Evolutionary conservation across 2,888 invertebrate genomes (phyloP), one percentile per base, ranked within the genome.

Genomic region (Steinernema hermaphroditum): DNA sequence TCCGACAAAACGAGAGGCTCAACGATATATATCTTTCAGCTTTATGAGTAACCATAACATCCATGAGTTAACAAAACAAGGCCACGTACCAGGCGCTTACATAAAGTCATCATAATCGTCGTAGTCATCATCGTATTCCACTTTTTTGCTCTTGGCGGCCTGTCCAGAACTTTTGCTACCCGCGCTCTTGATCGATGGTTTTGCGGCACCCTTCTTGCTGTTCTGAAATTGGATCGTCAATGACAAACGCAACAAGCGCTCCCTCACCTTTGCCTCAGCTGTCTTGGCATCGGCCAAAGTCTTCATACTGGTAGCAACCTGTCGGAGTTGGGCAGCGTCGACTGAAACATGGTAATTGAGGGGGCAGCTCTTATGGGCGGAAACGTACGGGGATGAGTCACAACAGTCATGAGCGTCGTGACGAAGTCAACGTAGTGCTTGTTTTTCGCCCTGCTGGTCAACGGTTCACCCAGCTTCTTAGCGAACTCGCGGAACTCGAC

Each of bases 21-120:
- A 37, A 12, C 6, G 37, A 12, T 37, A n/a, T n/a, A n/a, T 37
- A 37, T 37, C 6, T 37, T 37, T 37, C 37, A 37, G 37, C 37
- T 37, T 37, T 37, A 37, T 37, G 8, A 4, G 22, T 46, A 46
- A 46, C 46, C 22, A 19, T 16, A 46, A 46, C 6, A 9, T 37
- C 37, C n/a, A 46, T 46, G 4, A 46, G 32, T 27, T 32, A 62
- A 62, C 62, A 62, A 62, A 24, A 32, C 6, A 62, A 37, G 37
- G 37, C 37, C 37, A 8, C 37, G 4, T 12, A 37, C 12, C 4
- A 37, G 4, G 12, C 37, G 37, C 4, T 62, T 29, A 62, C 62
- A 62, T 62, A 14, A 62, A 62, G n/a, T 62, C 62, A 16, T 62
- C 62, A 32, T 62, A 62, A 14, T 62, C 62, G 34, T 62, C 62